These are phyloP conservation scores for Pelecanoides urinatrix DNA, from an alignment of 2,113 vertebrate species.

Conservation along the genomic window DNA sequence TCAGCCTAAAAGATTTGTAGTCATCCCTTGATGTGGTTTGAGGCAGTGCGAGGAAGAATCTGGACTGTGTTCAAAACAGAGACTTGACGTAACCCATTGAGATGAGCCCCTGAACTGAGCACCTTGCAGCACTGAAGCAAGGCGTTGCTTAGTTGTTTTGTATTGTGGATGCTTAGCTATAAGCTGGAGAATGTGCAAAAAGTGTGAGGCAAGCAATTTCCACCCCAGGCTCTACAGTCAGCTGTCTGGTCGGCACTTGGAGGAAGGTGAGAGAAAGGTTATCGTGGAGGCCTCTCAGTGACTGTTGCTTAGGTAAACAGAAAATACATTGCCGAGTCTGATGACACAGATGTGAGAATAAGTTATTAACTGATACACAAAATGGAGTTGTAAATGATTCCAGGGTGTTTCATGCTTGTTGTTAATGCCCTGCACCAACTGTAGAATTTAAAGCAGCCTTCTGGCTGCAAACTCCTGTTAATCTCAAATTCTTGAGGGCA, in stretches of 20 bases:
- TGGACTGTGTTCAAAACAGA: background rate
- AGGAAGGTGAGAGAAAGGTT: background rate
- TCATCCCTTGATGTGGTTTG: background rate
- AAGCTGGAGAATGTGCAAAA: background rate
- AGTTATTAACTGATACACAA: background rate
- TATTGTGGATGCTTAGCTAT: background rate
- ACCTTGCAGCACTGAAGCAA: background rate
- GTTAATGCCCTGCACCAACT: background rate
- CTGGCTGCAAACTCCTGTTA: background rate
- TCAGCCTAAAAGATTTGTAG: background rate
- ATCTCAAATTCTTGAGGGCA: background rate
- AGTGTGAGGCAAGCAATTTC: background rate
- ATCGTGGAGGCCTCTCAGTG: background rate
- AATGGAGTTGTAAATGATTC: background rate
- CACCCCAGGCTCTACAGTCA: background rate
- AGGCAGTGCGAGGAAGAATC: background rate
- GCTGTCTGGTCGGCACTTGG: fast-evolving
- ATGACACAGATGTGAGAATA: background rate
- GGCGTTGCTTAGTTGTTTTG: background rate
- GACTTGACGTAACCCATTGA: background rate
- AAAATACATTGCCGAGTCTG: background rate
- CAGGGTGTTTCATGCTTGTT: background rate
- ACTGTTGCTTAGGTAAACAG: background rate
- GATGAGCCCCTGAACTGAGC: background rate
- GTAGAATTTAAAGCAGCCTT: background rate